phyloP scores from a whole-genome alignment of 2,888 invertebrate genomes.

The Venusia cambrica region DNA sequence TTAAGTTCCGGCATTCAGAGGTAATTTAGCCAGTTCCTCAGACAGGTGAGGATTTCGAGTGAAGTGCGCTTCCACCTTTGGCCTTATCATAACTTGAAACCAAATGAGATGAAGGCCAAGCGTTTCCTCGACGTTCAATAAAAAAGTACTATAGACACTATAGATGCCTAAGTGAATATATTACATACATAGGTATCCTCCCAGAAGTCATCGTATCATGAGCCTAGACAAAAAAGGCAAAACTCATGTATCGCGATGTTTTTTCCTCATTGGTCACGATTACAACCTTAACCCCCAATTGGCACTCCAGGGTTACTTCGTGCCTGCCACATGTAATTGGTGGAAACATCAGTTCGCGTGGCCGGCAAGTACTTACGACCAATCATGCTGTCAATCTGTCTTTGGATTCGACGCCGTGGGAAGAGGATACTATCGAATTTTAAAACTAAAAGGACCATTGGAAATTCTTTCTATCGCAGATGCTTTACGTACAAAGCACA shows the following conservation, averaged over 20 bases:
- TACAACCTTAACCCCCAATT: slow-evolving; percentile 30
- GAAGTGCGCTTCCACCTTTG: too few relatives aligned
- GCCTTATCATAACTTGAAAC: too few relatives aligned
- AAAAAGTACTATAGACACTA: too few relatives aligned
- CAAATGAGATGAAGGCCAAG: too few relatives aligned
- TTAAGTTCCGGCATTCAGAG: too few relatives aligned
- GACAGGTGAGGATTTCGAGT: too few relatives aligned
- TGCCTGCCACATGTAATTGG: slow-evolving; percentile 68
- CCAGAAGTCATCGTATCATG: too few relatives aligned
- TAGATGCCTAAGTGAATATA: too few relatives aligned
- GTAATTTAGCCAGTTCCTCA: too few relatives aligned
- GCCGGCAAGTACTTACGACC: slow-evolving; percentile 60
- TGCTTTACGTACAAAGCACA: too few relatives aligned
- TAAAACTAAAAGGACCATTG: slow-evolving; percentile 15
- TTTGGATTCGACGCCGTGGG: slow-evolving; percentile 50
- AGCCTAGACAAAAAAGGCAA: slow-evolving; percentile 7
- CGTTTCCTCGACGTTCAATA: too few relatives aligned
- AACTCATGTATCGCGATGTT: slow-evolving; percentile 12
- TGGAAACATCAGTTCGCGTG: slow-evolving; percentile 52
- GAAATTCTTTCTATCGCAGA: background rate
- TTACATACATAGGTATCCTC: too few relatives aligned
- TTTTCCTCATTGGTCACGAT: slow-evolving; percentile 27
- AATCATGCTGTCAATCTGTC: slow-evolving; percentile 73
- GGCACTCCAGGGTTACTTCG: slow-evolving; percentile 50
- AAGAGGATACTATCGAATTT: slow-evolving; percentile 43